Conservation (phyloP, 2,113 vertebrate species). For the Clupea harengus region DNA sequence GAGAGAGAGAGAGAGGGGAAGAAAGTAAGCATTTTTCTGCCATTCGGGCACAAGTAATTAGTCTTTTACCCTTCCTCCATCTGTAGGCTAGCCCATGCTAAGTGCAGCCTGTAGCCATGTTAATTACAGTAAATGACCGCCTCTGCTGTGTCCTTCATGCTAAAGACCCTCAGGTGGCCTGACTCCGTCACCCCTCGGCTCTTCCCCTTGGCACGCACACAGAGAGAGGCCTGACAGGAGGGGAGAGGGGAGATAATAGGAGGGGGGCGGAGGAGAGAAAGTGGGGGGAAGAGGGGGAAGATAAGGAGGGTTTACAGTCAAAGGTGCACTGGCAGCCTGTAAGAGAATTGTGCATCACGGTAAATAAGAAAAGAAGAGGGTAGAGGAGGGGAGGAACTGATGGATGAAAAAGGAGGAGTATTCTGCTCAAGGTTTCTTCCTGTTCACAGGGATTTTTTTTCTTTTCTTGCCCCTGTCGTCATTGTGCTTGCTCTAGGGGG, state of each 20-base stretch:
- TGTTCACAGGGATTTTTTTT: no score
- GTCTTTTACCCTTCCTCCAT: slow-evolving; percentile 29
- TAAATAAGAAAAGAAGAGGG: neutral
- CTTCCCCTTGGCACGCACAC: neutral
- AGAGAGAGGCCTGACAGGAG: neutral
- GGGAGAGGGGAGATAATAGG: neutral
- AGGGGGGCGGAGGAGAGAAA: no score
- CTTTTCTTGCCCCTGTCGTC: no score
- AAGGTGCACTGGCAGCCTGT: neutral
- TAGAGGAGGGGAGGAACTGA: neutral
- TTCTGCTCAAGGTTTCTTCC: no score
- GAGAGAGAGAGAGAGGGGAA: neutral
- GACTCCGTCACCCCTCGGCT: neutral
- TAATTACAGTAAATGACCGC: slow-evolving; percentile 52
- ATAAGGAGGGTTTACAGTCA: no score
- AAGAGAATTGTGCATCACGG: neutral
- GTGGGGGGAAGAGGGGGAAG: neutral
- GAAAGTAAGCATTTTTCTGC: neutral
- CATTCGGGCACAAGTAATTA: slow-evolving; percentile 27
- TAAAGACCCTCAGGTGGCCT: slow-evolving; percentile 13
- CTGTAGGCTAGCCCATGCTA: slow-evolving; percentile 24
- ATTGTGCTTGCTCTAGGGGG: no score
- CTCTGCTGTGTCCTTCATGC: neutral
- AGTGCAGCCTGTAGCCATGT: slow-evolving; percentile 36
- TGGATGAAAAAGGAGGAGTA: neutral